These are phyloP conservation scores for Bombus sylvicola DNA, from an alignment of 1,140 invertebrate genomes.

Conservation along the genomic window DNA sequence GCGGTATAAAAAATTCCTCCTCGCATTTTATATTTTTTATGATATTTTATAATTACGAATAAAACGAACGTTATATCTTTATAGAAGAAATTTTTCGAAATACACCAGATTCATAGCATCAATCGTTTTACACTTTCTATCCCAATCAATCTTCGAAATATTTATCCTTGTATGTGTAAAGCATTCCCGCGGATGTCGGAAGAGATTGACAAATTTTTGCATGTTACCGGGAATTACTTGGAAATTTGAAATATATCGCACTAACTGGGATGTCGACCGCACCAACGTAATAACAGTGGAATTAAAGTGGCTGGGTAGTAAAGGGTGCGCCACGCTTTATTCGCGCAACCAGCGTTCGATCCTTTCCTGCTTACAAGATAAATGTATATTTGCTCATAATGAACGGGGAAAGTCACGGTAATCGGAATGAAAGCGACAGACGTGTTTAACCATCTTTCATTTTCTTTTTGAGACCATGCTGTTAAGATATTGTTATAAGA, in stretches of 20 bases:
- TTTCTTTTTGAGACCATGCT: not conserved
- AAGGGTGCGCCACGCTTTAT: constrained; percentile 57
- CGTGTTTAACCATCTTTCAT: not conserved
- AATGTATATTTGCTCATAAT: not conserved
- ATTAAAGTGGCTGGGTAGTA: constrained; percentile 57
- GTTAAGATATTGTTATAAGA: not conserved
- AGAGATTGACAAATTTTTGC: not conserved
- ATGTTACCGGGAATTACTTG: not conserved
- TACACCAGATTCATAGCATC: not conserved
- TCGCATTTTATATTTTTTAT: not conserved
- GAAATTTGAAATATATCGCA: not conserved
- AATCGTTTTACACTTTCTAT: not conserved
- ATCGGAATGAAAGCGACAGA: constrained; percentile 29
- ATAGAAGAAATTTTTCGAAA: not conserved
- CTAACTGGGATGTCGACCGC: constrained; percentile 4
- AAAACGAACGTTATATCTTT: not conserved
- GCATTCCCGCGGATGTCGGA: not conserved
- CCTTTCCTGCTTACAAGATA: constrained; percentile 25
- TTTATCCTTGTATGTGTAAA: not conserved
- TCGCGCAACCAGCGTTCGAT: constrained; percentile 26
- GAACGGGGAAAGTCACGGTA: constrained; percentile 10
- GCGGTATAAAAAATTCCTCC: not conserved
- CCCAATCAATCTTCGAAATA: not conserved
- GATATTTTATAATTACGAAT: not conserved
- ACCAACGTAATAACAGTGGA: constrained; percentile 62